Conservation (phyloP, 1,140 invertebrate genomes). For the Drosophila ogumai region DNA sequence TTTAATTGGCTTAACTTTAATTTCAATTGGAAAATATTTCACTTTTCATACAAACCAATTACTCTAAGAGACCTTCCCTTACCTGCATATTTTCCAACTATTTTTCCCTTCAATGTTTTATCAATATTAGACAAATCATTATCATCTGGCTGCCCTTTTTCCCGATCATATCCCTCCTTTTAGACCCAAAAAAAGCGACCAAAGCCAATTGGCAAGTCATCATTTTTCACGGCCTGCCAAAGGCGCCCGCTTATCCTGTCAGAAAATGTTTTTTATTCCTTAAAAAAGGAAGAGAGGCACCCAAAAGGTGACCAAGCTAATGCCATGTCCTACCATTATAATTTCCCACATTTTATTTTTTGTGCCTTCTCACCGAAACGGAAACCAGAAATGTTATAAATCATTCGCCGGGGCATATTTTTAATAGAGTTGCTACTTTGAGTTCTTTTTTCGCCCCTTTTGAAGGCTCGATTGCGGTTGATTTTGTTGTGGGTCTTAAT, state of each 20-base stretch:
- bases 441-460: conserved; percentile 24
- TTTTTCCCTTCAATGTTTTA: conserved; percentile 12
- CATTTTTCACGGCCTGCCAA: conserved; percentile 66
- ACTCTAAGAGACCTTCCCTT: too few species aligned
- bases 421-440: conserved; percentile 75
- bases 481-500: conserved; percentile 40
- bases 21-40: background rate
- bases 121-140: conserved; percentile 43
- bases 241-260: conserved; percentile 73
- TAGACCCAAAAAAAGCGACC: background rate
- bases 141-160: conserved; percentile 13
- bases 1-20: background rate
- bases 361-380: conserved; percentile 35
- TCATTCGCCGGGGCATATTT: conserved; percentile 72
- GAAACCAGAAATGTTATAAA: conserved; percentile 67
- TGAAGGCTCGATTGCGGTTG: conserved; percentile 40
- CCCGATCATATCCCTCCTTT: background rate
- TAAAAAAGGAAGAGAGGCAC: conserved; percentile 12
- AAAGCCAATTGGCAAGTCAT: conserved; percentile 44
- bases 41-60: background rate
- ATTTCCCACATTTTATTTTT: conserved; percentile 44
- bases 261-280: conserved; percentile 60
- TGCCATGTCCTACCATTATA: conserved; percentile 69
- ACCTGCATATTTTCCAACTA: background rate
- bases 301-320: conserved; percentile 66